Evolutionary conservation across 1,140 invertebrate genomes (phyloP).

Genomic region (Aradophagus sp.): DNA sequence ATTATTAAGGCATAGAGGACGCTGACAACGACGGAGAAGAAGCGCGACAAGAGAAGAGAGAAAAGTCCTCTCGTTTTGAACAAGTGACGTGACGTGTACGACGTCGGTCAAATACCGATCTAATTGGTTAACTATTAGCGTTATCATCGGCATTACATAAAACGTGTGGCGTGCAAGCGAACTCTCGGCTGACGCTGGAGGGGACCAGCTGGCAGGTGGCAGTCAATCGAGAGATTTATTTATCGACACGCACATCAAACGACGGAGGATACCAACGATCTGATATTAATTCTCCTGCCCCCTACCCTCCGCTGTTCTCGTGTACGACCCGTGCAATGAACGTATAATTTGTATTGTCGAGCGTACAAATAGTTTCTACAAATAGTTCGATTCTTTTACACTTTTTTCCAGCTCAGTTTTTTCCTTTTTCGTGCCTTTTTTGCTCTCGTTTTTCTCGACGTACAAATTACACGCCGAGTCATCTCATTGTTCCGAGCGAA

Average conservation of each 20-base stretch:
- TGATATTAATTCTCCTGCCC: conserved; percentile 49
- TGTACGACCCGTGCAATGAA: conserved; percentile 30
- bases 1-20: too few species aligned
- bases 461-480: conserved; percentile 10
- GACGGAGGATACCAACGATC: conserved; percentile 38
- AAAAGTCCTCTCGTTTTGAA: conserved; percentile 1
- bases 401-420: not conserved
- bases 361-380: conserved; percentile 25
- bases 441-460: not conserved
- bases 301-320: too few species aligned
- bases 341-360: conserved; percentile 48
- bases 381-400: too few species aligned
- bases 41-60: not conserved
- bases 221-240: conserved; percentile 66
- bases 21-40: too few species aligned
- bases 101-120: conserved; percentile 22
- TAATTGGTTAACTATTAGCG: conserved; percentile 45
- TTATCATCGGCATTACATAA: conserved; percentile 56
- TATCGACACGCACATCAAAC: conserved; percentile 52
- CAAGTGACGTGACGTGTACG: conserved; percentile 10
- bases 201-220: conserved; percentile 61
- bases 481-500: conserved; percentile 16
- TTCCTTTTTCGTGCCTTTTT: not conserved
- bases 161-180: conserved; percentile 49
- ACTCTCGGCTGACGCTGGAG: conserved; percentile 46